These are phyloP conservation scores for Bombus sibiricus DNA, from an alignment of 1,140 invertebrate genomes.

Conservation along the genomic window DNA sequence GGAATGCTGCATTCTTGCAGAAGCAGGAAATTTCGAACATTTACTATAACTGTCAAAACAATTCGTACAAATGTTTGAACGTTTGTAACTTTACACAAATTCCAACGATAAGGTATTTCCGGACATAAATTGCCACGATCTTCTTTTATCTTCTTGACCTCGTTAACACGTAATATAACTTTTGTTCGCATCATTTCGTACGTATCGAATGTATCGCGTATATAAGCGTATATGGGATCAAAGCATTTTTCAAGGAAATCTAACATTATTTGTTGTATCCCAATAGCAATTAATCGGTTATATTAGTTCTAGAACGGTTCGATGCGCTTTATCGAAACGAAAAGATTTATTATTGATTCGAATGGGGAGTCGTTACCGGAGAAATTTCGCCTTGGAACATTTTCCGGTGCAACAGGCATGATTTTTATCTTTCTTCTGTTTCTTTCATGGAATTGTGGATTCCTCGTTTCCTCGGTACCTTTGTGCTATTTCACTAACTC, in stretches of 20 bases:
- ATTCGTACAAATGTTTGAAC: neutral
- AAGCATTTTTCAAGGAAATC: neutral
- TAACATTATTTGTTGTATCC: neutral
- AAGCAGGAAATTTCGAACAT: no score
- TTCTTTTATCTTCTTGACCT: neutral
- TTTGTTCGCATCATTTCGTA: neutral
- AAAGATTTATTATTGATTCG: neutral
- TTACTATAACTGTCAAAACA: no score
- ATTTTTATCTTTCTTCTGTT: neutral
- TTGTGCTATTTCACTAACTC: neutral
- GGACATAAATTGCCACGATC: neutral
- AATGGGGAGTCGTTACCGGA: neutral
- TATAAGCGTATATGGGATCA: neutral
- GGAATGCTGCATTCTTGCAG: neutral
- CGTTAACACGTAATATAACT: neutral
- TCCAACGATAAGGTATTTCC: neutral
- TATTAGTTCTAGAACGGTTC: no score
- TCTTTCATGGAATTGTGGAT: no score
- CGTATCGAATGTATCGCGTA: no score
- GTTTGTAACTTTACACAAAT: neutral
- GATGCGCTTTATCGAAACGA: neutral
- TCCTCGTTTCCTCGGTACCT: neutral
- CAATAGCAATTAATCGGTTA: neutral
- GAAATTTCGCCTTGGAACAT: neutral
- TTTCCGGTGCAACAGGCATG: constrained; percentile 6